Base-by-base conservation (phyloP, 2,113 vertebrate species). In the Lophius piscatorius region DNA sequence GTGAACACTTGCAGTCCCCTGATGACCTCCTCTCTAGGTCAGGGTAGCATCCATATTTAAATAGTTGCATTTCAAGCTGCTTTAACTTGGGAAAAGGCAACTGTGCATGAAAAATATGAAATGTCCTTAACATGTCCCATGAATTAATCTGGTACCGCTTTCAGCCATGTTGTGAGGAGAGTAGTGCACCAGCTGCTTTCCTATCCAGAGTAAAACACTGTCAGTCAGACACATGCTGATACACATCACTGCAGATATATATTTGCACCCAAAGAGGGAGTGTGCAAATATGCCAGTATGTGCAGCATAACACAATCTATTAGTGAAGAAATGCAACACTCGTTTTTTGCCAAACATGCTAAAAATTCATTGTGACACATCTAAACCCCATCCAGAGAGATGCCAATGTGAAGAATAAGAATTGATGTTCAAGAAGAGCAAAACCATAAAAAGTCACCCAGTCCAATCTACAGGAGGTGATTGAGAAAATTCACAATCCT, bases 371-470 rank as follows among this genome's bases (percentile, higher is more conserved):
- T 36, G 41, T 45, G 18, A 26, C 20, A 41, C 18, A 12, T 52
- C 22, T n/a, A 11, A 52, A 67, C 5, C 3, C 14, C 10, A 16
- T 34, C 1, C 1, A 16, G 9, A 20, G 2, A 20, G 23, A 63
- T 5, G 35, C 42, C 69, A 22, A 57, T 13, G 14, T 39, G n/a
- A 60, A 47, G 38, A 64, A 36, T 52, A 65, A 34, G 3, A 21
- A 56, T 9, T 51, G 4, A 50, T 34, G 50, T 34, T 50, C 1
- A 2, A 22, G 31, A 26, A 39, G 7, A 50, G 23, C 48, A 66
- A 69, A n/a, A 67, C 34, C 68, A 61, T 44, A 21, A 74, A 78
- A 79, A 66, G 63, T 82, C 73, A 66, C 63, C 18, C 31, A 9
- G 26, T 22, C 45, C 14, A 40, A 63, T 78, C 54, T 47, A 41